Conservation (phyloP, 2,797 vertebrate genomes). For the Stomatorhinus walkeri region DNA sequence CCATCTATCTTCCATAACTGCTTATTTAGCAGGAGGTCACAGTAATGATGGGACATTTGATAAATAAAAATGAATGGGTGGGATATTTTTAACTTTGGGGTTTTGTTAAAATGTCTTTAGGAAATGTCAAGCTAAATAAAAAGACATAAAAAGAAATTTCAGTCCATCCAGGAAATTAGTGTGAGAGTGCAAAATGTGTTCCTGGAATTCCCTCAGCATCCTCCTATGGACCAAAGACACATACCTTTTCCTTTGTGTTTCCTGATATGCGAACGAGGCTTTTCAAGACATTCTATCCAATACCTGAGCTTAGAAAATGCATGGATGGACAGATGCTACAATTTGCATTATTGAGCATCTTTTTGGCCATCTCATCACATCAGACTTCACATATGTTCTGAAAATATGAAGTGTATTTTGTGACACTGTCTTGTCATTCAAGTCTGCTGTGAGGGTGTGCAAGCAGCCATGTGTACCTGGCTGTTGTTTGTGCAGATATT, state of each 20-base stretch:
- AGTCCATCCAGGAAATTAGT: not conserved
- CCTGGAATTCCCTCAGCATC: not conserved
- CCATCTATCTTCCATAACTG: not conserved
- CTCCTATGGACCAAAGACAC: not conserved
- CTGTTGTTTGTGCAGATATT: not conserved
- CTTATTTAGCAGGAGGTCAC: not conserved
- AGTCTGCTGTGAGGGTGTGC: not conserved
- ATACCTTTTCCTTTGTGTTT: not conserved
- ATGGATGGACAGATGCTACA: not conserved
- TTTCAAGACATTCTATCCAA: not conserved
- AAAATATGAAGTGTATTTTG: not conserved
- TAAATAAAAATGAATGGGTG: not conserved
- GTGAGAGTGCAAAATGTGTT: not conserved
- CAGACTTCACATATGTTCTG: not conserved
- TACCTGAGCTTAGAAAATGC: not conserved
- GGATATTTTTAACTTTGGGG: not conserved
- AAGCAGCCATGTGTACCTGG: not conserved
- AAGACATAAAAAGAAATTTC: not conserved
- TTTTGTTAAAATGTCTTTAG: not conserved
- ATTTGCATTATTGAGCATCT: not conserved
- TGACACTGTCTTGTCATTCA: constrained; percentile 3
- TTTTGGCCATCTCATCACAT: not conserved
- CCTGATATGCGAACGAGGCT: not conserved
- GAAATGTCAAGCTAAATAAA: not conserved
- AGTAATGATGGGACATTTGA: not conserved